phyloP scores from a whole-genome alignment of 2,888 invertebrate species.

The Germaria angustata region DNA sequence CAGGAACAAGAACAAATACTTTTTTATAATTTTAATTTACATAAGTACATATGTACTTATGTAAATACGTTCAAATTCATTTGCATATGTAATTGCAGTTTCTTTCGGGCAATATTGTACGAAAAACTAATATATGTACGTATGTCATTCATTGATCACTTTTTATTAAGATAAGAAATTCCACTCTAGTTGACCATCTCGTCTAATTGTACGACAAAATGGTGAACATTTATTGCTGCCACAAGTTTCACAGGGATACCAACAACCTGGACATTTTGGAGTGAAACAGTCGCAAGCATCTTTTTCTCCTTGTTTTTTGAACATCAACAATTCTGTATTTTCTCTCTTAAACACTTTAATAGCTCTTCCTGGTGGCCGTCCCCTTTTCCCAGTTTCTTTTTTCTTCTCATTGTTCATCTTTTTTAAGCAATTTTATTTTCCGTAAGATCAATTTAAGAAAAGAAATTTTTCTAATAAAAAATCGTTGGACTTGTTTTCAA shows the following conservation, averaged over 20 bases:
- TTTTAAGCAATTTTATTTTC: no score
- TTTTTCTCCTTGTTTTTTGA: constrained; percentile 25
- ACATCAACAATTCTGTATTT: neutral
- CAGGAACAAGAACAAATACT: no score
- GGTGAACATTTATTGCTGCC: constrained; percentile 65
- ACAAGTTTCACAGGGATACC: constrained; percentile 65
- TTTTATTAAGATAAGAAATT: neutral
- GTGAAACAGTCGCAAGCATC: constrained; percentile 63
- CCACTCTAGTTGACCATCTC: constrained; percentile 48
- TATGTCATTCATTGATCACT: no score
- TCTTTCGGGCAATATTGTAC: no score
- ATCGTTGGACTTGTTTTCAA: constrained; percentile 9
- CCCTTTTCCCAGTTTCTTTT: constrained; percentile 15
- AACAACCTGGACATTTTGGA: constrained; percentile 61
- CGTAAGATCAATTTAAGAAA: neutral
- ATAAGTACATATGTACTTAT: neutral
- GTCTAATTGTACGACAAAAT: constrained; percentile 58
- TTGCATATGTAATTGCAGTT: no score
- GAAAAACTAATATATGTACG: no score
- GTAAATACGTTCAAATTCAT: no score
- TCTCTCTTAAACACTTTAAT: neutral
- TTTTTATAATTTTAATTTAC: neutral
- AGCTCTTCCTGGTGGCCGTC: constrained; percentile 14
- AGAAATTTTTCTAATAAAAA: neutral
- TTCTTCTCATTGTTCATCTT: constrained; percentile 19